Percentiles rank a stretch among this genome's conserved stretches.
Conservation (phyloP, 2,797 vertebrate species). For the Masticophis lateralis region DNA sequence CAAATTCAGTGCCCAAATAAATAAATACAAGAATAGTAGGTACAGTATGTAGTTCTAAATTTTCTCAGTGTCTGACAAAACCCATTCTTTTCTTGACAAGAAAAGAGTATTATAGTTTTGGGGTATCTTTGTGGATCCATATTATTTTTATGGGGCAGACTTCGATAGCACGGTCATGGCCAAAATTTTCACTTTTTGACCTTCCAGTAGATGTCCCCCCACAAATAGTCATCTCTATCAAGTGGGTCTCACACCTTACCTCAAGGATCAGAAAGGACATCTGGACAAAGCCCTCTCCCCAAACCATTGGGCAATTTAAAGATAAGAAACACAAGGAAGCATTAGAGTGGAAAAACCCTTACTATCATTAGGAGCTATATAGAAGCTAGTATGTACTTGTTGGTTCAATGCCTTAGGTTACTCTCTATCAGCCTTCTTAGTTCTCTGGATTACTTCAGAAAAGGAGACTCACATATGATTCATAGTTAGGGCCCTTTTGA, state of each 20-base stretch:
- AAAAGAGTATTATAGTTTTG: not conserved
- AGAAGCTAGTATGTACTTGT: not conserved
- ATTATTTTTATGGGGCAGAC: not conserved
- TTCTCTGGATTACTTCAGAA: not conserved
- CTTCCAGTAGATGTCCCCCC: not conserved
- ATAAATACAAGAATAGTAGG: not conserved
- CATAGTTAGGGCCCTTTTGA: accelerated
- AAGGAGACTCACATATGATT: constrained; percentile 37
- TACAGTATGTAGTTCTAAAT: not conserved
- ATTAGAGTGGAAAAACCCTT: not conserved
- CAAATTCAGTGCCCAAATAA: not conserved
- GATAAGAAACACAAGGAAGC: not conserved
- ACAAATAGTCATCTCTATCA: not conserved
- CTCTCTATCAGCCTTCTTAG: not conserved
- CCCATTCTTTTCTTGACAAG: not conserved
- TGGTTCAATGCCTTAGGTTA: not conserved
- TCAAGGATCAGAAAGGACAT: not conserved
- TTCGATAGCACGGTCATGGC: not conserved
- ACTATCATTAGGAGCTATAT: not conserved
- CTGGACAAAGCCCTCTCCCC: not conserved
- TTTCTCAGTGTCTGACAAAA: not conserved
- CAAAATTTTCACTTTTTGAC: not conserved
- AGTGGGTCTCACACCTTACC: not conserved
- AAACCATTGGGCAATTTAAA: not conserved
- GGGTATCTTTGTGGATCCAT: not conserved